phyloP scores from a whole-genome alignment of 1,140 invertebrate genomes.

The Goniozus legneri region DNA sequence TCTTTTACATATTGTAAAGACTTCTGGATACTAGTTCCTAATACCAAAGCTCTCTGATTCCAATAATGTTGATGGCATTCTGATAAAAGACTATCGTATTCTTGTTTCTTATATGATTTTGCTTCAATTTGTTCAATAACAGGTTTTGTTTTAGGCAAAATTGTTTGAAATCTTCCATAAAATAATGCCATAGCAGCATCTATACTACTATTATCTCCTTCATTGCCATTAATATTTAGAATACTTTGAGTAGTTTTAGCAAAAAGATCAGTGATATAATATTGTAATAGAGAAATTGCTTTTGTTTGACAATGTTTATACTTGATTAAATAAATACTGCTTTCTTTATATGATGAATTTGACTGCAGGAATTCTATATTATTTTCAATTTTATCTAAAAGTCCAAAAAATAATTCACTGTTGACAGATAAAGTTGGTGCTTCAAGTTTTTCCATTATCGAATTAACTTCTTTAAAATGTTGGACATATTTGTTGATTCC shows the following conservation, averaged over 20 bases:
- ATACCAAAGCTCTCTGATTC: slow-evolving; percentile 67
- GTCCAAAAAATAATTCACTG: slow-evolving; percentile 76
- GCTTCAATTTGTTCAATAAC: slow-evolving; percentile 80
- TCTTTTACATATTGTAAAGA: slow-evolving; percentile 61
- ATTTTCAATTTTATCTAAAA: slow-evolving; percentile 81
- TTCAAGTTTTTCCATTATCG: slow-evolving; percentile 73
- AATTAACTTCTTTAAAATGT: slow-evolving; percentile 83
- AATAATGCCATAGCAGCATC: slow-evolving; percentile 86
- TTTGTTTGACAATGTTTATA: slow-evolving; percentile 77
- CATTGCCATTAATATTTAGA: slow-evolving; percentile 53
- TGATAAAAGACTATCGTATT: slow-evolving; percentile 72
- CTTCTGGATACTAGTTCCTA: slow-evolving; percentile 72
- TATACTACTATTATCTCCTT: slow-evolving; percentile 47
- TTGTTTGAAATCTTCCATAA: slow-evolving; percentile 91
- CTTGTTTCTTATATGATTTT: slow-evolving; percentile 67
- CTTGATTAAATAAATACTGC: slow-evolving; percentile 66
- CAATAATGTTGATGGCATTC: slow-evolving; percentile 89
- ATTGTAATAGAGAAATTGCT: slow-evolving; percentile 74
- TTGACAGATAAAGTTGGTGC: slow-evolving; percentile 76
- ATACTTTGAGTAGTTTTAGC: slow-evolving; percentile 74
- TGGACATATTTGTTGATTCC: slow-evolving; percentile 76
- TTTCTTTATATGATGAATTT: slow-evolving; percentile 80
- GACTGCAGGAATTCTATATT: slow-evolving; percentile 81
- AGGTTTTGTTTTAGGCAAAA: slow-evolving; percentile 76
- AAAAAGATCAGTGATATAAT: slow-evolving; percentile 70